Percentiles rank a stretch among this genome's conserved stretches.
Conservation (phyloP, 2,888 invertebrate genomes). For the Lobophora halterata region DNA sequence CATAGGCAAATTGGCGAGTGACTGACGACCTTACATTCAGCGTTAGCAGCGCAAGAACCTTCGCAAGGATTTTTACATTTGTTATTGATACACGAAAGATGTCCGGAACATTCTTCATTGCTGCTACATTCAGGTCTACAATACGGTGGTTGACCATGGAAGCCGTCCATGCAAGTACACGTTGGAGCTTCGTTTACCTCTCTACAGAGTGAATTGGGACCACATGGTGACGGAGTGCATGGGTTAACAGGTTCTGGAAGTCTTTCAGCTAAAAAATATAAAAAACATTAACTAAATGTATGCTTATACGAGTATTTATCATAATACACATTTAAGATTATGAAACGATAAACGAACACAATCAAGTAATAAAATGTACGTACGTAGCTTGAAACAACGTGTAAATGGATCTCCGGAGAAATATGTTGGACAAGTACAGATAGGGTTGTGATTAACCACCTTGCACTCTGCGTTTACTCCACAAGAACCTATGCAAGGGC, state of each 20-base stretch:
- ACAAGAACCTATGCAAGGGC: conserved; percentile 88
- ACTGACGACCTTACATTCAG: conserved; percentile 88
- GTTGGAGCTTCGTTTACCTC: conserved; percentile 85
- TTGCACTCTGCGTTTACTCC: conserved; percentile 86
- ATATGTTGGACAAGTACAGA: conserved; percentile 84
- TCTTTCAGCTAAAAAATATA: conserved; percentile 68
- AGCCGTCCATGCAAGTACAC: conserved; percentile 87
- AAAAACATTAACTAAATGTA: conserved; percentile 2
- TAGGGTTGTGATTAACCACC: conserved; percentile 88
- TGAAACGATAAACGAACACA: not conserved
- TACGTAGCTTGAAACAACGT: conserved; percentile 80
- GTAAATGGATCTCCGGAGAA: conserved; percentile 85
- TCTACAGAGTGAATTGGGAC: conserved; percentile 87
- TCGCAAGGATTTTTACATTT: conserved; percentile 90
- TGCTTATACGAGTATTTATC: no score
- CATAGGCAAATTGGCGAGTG: conserved; percentile 89
- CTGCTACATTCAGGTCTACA: conserved; percentile 90
- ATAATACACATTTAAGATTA: not conserved
- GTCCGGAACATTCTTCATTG: conserved; percentile 86
- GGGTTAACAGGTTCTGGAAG: conserved; percentile 80
- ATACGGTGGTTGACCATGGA: conserved; percentile 86
- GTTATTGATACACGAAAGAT: conserved; percentile 86
- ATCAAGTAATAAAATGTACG: conserved; percentile 42
- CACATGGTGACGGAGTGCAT: conserved; percentile 89
- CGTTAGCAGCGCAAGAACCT: conserved; percentile 85